Conservation (phyloP, 2,888 invertebrate genomes). For the Andrena flavipes region DNA sequence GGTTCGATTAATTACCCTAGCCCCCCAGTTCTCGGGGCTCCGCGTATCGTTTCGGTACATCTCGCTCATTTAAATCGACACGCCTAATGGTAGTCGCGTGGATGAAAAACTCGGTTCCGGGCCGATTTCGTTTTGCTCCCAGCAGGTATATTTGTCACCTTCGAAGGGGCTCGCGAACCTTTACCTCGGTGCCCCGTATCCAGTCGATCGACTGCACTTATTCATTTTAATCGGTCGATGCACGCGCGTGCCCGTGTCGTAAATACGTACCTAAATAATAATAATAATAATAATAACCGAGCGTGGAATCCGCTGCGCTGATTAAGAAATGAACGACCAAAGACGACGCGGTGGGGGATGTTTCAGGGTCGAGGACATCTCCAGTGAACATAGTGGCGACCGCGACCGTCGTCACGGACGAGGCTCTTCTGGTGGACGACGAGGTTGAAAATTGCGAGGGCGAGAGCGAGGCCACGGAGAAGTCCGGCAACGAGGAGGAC, state of each 20-base stretch:
- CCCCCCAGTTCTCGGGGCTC: slow-evolving; percentile 12
- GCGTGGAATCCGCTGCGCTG: too few species aligned
- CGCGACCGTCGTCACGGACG: slow-evolving; percentile 85
- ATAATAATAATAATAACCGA: too few species aligned
- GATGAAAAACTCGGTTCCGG: slow-evolving; percentile 25
- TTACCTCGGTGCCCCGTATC: too few species aligned
- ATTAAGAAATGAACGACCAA: background rate
- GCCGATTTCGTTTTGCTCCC: background rate
- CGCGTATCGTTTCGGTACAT: slow-evolving; percentile 64
- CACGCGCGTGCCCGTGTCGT: too few species aligned
- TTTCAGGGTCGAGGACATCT: slow-evolving; percentile 77
- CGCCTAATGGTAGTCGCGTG: slow-evolving; percentile 47
- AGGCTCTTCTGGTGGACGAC: slow-evolving; percentile 84
- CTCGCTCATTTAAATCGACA: slow-evolving; percentile 69
- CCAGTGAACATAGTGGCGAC: slow-evolving; percentile 83
- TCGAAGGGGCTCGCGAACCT: background rate
- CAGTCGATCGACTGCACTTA: too few species aligned
- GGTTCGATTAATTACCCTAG: slow-evolving; percentile 72
- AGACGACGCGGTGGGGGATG: slow-evolving; percentile 2
- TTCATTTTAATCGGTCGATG: too few species aligned
- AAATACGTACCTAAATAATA: too few species aligned
- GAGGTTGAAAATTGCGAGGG: slow-evolving; percentile 86
- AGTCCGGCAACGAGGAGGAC: slow-evolving; percentile 82
- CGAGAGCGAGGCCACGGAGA: slow-evolving; percentile 86
- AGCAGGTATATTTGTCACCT: background rate